Conservation (phyloP, 2,113 vertebrate species). For the Hydropotes inermis region DNA sequence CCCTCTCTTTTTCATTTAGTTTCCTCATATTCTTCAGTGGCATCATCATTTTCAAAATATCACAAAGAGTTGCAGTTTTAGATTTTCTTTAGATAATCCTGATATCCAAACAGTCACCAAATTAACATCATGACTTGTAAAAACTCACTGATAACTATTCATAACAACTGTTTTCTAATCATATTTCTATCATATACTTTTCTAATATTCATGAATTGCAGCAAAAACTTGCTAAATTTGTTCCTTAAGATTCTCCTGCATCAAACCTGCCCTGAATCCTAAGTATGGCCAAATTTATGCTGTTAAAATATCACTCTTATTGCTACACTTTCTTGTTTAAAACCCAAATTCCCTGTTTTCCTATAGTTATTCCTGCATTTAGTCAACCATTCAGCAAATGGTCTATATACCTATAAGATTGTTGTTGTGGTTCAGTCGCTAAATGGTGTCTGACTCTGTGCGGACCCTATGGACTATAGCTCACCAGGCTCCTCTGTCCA, state of each 20-base stretch:
- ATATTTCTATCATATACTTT: neutral
- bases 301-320: neutral
- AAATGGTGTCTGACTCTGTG: neutral
- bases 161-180: neutral
- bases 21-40: neutral
- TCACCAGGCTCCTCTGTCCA: neutral
- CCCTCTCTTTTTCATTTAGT: neutral
- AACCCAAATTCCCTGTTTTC: neutral
- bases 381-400: neutral
- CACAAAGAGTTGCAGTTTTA: neutral
- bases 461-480: neutral
- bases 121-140: neutral
- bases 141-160: neutral
- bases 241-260: neutral
- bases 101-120: neutral
- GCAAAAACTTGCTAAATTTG: neutral
- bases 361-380: neutral
- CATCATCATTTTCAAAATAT: neutral
- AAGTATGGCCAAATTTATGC: neutral
- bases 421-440: neutral
- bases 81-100: neutral
- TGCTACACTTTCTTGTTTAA: neutral
- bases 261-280: neutral
- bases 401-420: neutral
- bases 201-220: neutral